Conservation (phyloP, 1,140 invertebrate species). For the Limonius californicus region DNA sequence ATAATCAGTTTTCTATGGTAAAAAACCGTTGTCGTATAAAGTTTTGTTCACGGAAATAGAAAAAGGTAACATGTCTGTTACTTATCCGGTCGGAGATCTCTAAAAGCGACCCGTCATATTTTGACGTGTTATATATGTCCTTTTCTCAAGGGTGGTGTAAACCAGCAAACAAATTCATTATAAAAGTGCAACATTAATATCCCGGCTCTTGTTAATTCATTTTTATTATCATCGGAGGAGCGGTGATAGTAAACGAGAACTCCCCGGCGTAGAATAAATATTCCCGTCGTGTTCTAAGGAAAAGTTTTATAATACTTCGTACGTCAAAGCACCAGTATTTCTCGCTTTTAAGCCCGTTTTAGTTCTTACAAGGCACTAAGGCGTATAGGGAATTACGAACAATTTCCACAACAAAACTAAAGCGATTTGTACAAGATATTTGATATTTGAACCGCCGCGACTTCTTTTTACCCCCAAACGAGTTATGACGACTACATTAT, state of each 20-base stretch:
- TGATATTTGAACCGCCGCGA: no score
- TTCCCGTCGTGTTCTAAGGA: constrained; percentile 27
- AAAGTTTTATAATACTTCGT: constrained; percentile 28
- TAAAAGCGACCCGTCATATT: constrained; percentile 13
- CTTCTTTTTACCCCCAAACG: no score
- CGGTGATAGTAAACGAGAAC: constrained; percentile 32
- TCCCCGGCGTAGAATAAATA: constrained; percentile 28
- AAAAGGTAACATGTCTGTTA: no score
- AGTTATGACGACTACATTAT: not conserved
- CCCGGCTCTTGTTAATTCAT: constrained; percentile 41
- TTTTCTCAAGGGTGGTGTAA: constrained; percentile 31
- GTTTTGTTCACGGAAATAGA: no score
- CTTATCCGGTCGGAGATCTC: no score
- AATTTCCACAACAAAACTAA: not conserved
- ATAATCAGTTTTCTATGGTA: no score
- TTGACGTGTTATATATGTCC: constrained; percentile 27
- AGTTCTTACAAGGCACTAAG: not conserved
- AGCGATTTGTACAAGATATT: no score
- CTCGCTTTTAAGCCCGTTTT: constrained; percentile 20
- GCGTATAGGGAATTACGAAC: not conserved
- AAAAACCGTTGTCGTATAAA: no score
- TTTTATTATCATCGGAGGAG: constrained; percentile 42
- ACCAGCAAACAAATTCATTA: constrained; percentile 37
- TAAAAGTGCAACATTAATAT: constrained; percentile 38
- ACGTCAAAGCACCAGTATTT: constrained; percentile 24